Base-by-base conservation (phyloP, 2,888 invertebrate genomes). In the Notodonta ziczac region DNA sequence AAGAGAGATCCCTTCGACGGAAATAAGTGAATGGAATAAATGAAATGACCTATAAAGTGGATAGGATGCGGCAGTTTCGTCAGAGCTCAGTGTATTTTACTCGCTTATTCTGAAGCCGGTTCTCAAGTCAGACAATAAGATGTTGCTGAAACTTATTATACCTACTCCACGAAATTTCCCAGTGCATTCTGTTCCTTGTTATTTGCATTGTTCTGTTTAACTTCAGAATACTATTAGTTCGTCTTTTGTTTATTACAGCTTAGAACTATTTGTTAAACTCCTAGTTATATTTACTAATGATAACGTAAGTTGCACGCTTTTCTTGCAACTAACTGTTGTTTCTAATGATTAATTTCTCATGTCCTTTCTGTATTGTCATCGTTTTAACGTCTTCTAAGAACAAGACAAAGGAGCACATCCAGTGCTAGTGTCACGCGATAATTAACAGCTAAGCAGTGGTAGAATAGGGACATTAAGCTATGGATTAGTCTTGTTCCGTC, bases 1-100 rank as follows among this genome's bases (percentile, higher is more conserved):
- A 89, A 90, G 84, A 81, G 78, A 82, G 89, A 89, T 88, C 89
- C 88, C 85, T 88, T 87, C 85, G 83, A 69, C 78, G 84, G 83
- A 85, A 87, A 90, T 90, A 91, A 91, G 88, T 86, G 90, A 89
- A 90, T 86, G 88, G 85, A 89, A 90, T 90, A 88, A 91, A 89
- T 85, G 89, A 87, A 90, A 91, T 86, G 86, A 85, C 85, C 88
- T 88, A 88, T 90, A 91, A 90, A 91, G 82, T 86, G 86, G 83
- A 89, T 86, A 86, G 86, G 84, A 86, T 85, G 88, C 82, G 85
- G 85, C 87, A 85, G 77, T 88, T 87, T 77, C 77, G 74, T 76
- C 76, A 76, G 76, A 76, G 82, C 84, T 84, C 84, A 82, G 77
- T 80, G 76, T 81, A 78, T 81, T 82, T 83, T 78, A 81, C 76